A percentile compares a stretch with the other conserved stretches of the same genome.
Evolutionary conservation across 2,888 invertebrate species (phyloP).

Genomic region (Stegana nigrithorax): DNA sequence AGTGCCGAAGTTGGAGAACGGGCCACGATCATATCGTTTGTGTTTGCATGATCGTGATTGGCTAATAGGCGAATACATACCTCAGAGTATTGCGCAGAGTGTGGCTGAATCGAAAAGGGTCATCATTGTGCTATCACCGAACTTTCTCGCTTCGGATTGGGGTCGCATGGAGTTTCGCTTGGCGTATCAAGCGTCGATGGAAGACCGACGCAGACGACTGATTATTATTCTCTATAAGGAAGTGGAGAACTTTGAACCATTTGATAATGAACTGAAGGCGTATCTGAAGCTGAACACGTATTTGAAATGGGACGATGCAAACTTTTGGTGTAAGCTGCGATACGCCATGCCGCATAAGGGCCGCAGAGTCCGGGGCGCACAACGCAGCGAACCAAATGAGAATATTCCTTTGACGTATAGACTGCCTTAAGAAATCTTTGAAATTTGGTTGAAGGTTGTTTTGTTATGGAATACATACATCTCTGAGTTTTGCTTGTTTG

Average conservation of each 20-base stretch:
- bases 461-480: too few relatives aligned
- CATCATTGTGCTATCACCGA: neutral
- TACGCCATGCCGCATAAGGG: slow-evolving; percentile 23
- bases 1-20: neutral
- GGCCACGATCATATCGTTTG: neutral
- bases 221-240: neutral
- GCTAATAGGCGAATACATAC: neutral
- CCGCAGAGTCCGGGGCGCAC: neutral
- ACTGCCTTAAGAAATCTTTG: too few relatives aligned
- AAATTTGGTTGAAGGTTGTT: too few relatives aligned
- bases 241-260: slow-evolving; percentile 10
- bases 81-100: neutral
- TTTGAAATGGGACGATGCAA: slow-evolving; percentile 17
- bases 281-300: slow-evolving; percentile 24
- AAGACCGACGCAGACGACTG: neutral
- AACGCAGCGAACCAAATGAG: too few relatives aligned
- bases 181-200: neutral
- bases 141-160: neutral
- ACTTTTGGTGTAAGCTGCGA: slow-evolving; percentile 21
- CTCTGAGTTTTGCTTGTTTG: too few relatives aligned
- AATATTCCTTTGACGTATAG: too few relatives aligned
- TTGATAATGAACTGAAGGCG: slow-evolving; percentile 15
- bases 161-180: neutral
- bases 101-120: neutral
- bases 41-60: neutral